Conservation (phyloP, 2,888 invertebrate genomes). For the Pocota personata region DNA sequence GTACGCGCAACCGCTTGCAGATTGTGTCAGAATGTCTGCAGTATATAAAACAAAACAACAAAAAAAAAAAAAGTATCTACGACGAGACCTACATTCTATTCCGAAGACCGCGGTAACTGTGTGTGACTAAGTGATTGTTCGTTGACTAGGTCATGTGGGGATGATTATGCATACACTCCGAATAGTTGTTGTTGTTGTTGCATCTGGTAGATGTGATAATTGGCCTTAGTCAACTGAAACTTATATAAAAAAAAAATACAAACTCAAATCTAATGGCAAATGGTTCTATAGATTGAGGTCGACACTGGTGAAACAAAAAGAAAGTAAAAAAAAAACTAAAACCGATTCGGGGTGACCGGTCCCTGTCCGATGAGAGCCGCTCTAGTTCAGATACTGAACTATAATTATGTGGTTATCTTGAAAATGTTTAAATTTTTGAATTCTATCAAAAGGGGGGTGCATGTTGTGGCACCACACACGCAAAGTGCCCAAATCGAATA, state of each 20-base stretch:
- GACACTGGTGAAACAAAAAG: not conserved
- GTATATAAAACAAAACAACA: not conserved
- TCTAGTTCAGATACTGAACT: slow-evolving; percentile 58
- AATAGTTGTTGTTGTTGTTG: slow-evolving; percentile 16
- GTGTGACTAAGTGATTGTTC: slow-evolving; percentile 67
- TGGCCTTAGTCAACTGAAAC: slow-evolving; percentile 47
- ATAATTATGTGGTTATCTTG: slow-evolving; percentile 65
- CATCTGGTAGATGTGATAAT: slow-evolving; percentile 58
- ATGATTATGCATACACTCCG: slow-evolving; percentile 47
- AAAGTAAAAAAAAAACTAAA: not conserved
- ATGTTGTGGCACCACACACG: slow-evolving; percentile 15
- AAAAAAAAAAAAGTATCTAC: slow-evolving; percentile 31
- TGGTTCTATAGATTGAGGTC: slow-evolving; percentile 33
- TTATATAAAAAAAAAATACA: slow-evolving; percentile 15
- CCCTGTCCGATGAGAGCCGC: slow-evolving; percentile 46
- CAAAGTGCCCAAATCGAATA: slow-evolving; percentile 43
- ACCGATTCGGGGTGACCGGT: slow-evolving; percentile 13
- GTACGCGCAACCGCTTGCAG: slow-evolving; percentile 61
- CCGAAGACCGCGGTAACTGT: slow-evolving; percentile 37
- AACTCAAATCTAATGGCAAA: slow-evolving; percentile 45
- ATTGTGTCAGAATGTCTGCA: slow-evolving; percentile 64
- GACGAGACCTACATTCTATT: slow-evolving; percentile 48
- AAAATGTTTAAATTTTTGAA: slow-evolving; percentile 51
- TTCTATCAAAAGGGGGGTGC: slow-evolving; percentile 19
- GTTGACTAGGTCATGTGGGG: slow-evolving; percentile 69